Base-by-base conservation (phyloP, 1,140 invertebrate genomes). In the Apocrypta bakeri region DNA sequence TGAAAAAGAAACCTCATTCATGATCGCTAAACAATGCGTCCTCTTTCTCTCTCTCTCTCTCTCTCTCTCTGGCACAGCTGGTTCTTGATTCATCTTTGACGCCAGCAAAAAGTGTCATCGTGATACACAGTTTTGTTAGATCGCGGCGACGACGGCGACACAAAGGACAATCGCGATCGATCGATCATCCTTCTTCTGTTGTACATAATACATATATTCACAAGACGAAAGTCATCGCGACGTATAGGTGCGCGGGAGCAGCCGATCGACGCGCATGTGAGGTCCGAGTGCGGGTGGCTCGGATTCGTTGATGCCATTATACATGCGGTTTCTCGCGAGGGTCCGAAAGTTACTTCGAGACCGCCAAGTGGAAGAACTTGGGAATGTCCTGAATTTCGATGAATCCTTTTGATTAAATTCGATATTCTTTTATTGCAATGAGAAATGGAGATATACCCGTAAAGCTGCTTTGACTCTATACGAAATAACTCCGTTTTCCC, bases 151-250 rank as follows among this genome's bases (percentile, higher is more conserved):
- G 24, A 42, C n/a, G n/a, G 33, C 56, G 33, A 64, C 9, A 73
- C 79, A 80, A 61, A 75, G 61, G 48, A 21, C 71, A 48, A 40
- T 75, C 72, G 37, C 42, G 40, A 63, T 82, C 73, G 63, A 82
- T 82, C 80, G 68, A 77, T 82, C 80, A 82, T 82, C 37, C 48
- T 3, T 1, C 17, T 56, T 56, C 17, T n/a, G 73, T 6, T 17
- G 27, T n/a, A n/a, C n/a, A n/a, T n/a, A n/a, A n/a, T n/a, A 9
- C 9, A 9, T 37, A 37, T 11, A 25, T 29, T 64, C 37, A 56
- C 71, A 72, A 72, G 25, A 79, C 71, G 78, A 79, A 72, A 79
- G 68, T 79, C 78, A 71, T 25, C 66, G 48, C 3, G 14, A 21
- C 4, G 2, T 56, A 17, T 56, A n/a, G 3, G 48, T 56, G 14